Conservation (phyloP, 2,113 vertebrate species). For the Hystrix brachyura region DNA sequence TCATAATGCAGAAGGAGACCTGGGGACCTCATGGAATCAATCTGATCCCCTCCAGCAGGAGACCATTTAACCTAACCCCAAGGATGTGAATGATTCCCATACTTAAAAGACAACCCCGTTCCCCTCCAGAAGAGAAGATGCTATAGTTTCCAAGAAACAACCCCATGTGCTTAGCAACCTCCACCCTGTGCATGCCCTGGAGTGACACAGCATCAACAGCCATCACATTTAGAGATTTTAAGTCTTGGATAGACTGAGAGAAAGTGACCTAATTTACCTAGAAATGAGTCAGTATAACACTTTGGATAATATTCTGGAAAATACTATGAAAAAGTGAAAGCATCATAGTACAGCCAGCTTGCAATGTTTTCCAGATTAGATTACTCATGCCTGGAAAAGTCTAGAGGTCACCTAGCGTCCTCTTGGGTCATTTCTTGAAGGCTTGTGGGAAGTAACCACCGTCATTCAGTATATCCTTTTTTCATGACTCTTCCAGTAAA, state of each 20-base stretch:
- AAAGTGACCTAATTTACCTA: conserved; percentile 45
- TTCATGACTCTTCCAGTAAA: conserved; percentile 40
- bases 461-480: background rate
- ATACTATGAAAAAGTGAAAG: conserved; percentile 39
- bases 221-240: background rate
- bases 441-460: background rate
- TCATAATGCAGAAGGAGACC: conserved; percentile 6
- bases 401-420: conserved; percentile 3
- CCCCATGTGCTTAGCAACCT: background rate
- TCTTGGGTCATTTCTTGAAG: conserved; percentile 4
- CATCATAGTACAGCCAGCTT: conserved; percentile 44
- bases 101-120: background rate
- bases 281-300: background rate
- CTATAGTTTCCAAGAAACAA: background rate
- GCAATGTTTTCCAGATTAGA: conserved; percentile 58
- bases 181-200: background rate
- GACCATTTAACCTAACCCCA: background rate
- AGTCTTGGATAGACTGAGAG: background rate
- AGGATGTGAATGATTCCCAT: background rate
- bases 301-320: conserved; percentile 64
- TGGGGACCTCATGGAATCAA: background rate
- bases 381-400: conserved; percentile 24
- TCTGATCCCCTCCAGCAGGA: background rate
- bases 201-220: background rate
- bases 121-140: background rate